Conservation (phyloP, 2,797 vertebrate genomes). For the Poecilia picta region DNA sequence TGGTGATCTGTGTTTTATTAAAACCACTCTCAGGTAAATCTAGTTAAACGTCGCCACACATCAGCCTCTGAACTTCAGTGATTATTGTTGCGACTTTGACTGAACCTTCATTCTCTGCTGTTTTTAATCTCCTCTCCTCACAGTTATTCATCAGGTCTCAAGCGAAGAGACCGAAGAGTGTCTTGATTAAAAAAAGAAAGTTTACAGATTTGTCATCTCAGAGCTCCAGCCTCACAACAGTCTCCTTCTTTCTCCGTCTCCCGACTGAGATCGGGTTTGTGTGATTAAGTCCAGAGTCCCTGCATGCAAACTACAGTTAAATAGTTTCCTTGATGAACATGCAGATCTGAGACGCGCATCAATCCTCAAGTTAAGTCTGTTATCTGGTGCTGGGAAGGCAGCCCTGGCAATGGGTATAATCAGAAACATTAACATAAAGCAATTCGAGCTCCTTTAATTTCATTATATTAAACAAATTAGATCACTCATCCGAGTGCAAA, state of each 20-base stretch:
- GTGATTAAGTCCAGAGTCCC: constrained; percentile 45
- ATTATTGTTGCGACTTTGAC: neutral
- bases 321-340: constrained; percentile 63
- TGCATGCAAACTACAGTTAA: constrained; percentile 68
- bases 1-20: constrained; percentile 19
- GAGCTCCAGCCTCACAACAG: constrained; percentile 10
- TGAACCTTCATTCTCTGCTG: neutral
- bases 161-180: neutral
- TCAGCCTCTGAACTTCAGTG: constrained; percentile 6
- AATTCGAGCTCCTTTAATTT: constrained; percentile 79
- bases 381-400: constrained; percentile 69
- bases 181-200: constrained; percentile 9
- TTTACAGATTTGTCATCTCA: constrained; percentile 17
- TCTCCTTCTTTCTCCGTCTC: constrained; percentile 9
- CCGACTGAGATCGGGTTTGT: constrained; percentile 42
- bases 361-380: constrained; percentile 73
- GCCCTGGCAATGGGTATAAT: constrained; percentile 67
- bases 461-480: constrained; percentile 84
- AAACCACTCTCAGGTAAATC: constrained; percentile 29
- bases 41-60: constrained; percentile 13
- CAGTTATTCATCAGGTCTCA: constrained; percentile 2
- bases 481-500: constrained; percentile 81
- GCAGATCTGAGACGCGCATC: constrained; percentile 72
- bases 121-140: neutral
- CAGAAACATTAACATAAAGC: constrained; percentile 81